Evolutionary conservation across 1,140 invertebrate genomes (phyloP).

Genomic region (Thaumatotibia leucotreta): DNA sequence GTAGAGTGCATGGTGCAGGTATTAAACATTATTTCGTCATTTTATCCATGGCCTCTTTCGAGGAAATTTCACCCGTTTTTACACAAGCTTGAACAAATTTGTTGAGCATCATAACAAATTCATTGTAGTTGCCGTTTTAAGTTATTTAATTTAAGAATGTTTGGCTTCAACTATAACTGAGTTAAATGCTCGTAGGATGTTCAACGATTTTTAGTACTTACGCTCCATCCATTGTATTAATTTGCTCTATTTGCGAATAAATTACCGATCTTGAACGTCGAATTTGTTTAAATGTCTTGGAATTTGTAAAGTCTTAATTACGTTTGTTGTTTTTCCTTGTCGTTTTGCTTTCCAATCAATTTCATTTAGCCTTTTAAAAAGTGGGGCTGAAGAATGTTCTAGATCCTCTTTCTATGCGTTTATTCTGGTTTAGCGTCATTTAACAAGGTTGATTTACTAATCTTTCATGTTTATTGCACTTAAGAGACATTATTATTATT

Average conservation of each 20-base stretch:
- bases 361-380: slow-evolving; percentile 24
- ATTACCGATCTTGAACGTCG: background rate
- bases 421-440: slow-evolving; percentile 20
- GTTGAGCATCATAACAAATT: slow-evolving; percentile 12
- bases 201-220: background rate
- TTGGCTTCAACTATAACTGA: background rate
- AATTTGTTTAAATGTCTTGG: background rate
- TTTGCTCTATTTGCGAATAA: background rate
- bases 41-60: slow-evolving; percentile 62
- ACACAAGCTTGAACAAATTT: slow-evolving; percentile 8
- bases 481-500: background rate
- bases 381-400: slow-evolving; percentile 48
- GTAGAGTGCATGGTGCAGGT: slow-evolving; percentile 54
- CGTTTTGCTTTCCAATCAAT: slow-evolving; percentile 25
- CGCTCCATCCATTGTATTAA: background rate
- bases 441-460: background rate
- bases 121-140: slow-evolving; percentile 15
- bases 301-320: background rate
- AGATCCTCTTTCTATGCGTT: slow-evolving; percentile 26
- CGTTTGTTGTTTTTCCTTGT: background rate
- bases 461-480: background rate
- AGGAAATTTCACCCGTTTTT: slow-evolving; percentile 43
- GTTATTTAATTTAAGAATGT: slow-evolving; percentile 20
- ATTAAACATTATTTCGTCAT: slow-evolving; percentile 49
- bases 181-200: background rate